Evolutionary conservation across 1,140 invertebrate species (phyloP).

Genomic region (Diprion similis): DNA sequence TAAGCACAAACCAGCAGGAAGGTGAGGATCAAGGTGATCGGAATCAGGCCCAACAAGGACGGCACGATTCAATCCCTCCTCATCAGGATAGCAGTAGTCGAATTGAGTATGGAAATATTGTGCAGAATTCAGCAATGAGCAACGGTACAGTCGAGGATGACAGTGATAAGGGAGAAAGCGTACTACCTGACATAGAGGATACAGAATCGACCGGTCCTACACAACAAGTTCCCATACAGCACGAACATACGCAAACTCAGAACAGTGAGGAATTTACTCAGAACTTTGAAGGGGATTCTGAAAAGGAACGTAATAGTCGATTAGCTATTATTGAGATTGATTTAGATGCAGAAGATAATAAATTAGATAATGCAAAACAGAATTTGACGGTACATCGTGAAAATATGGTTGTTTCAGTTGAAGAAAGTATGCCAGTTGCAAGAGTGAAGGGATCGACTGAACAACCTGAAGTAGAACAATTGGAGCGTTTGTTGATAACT

Average conservation of each 20-base stretch:
- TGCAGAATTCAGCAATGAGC: conserved; percentile 22
- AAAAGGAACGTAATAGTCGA: conserved; percentile 20
- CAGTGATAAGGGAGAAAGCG: conserved; percentile 42
- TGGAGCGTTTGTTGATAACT: conserved; percentile 49
- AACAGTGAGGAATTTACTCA: conserved; percentile 23
- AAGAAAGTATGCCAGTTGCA: not conserved
- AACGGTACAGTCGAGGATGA: conserved; percentile 16
- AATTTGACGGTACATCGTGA: not conserved
- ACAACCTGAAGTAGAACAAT: conserved; percentile 48
- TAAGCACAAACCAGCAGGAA: conserved; percentile 17
- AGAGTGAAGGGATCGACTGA: conserved; percentile 23
- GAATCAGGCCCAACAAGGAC: not conserved
- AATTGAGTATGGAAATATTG: conserved; percentile 21
- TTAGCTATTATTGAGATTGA: not conserved
- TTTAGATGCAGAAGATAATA: not conserved
- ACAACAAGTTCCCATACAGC: conserved; percentile 31
- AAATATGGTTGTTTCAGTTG: not conserved
- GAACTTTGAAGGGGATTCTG: conserved; percentile 27
- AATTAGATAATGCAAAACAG: not conserved
- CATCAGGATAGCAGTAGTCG: conserved; percentile 36
- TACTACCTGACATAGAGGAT: conserved; percentile 45
- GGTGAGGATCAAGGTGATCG: not conserved
- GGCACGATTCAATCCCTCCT: conserved; percentile 35
- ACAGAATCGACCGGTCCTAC: conserved; percentile 24
- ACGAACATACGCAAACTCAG: conserved; percentile 31